Base-by-base conservation (phyloP, 2,888 invertebrate species). In the Anarsia innoxiella region DNA sequence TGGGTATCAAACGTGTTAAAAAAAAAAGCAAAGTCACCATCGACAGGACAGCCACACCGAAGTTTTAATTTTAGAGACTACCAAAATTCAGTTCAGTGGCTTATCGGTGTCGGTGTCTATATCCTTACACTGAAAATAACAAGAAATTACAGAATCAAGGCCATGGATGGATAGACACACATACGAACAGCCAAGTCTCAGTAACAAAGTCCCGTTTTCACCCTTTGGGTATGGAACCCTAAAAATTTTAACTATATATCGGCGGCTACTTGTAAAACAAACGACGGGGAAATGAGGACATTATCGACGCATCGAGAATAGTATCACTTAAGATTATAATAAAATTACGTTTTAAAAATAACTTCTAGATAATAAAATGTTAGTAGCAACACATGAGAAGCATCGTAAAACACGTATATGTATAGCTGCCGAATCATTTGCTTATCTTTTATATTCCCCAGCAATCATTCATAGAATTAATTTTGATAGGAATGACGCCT, bases 391-490 rank as follows among this genome's bases (percentile, higher is more conserved):
- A 19, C 12, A 4, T 2, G 36, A 36, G 25, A 31, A 39, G 35
- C 36, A 39, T 27, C 44, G 41, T 44, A 56, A 59, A 61, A 55
- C n/a, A n/a, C n/a, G n/a, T n/a, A n/a, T n/a, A n/a, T n/a, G n/a
- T n/a, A n/a, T 53, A 54, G 51, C 42, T 46, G 39, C 29, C 13
- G 40, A 39, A 23, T 36, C 34, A 26, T 13, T 29, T 12, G 16
- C 31, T 41, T 36, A 42, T 44, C 33, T 36, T 33, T 30, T 31
- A 29, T 33, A 37, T 40, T 37, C 40, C 34, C 8, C 51, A 51
- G 59, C 63, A 66, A 79, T 80, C 76, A 77, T 71, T 82, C 76
- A 75, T 73, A 73, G 69, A 61, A 79, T 80, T 78, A 76, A 71
- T 72, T 74, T 75, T 53, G 77, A 80, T 80, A 79, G 65, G 62